Conservation (phyloP, 2,113 vertebrate species). For the Chionomys nivalis region DNA sequence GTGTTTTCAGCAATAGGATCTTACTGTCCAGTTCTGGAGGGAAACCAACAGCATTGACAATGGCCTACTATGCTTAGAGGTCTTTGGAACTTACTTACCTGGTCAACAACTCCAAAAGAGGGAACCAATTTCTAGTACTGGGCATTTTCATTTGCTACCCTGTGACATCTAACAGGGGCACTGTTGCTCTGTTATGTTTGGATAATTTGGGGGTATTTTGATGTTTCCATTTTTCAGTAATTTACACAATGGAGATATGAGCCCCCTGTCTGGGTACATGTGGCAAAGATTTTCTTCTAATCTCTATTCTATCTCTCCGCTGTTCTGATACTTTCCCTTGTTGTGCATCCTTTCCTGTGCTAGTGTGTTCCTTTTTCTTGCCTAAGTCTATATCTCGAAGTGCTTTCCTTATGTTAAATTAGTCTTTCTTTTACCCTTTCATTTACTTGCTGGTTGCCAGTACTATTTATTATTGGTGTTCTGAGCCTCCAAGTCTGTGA, state of each 20-base stretch:
- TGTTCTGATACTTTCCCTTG: background rate
- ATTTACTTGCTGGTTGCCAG: background rate
- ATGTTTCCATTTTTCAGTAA: background rate
- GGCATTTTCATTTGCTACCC: background rate
- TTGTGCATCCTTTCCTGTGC: background rate
- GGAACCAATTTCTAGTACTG: background rate
- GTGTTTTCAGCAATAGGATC: background rate
- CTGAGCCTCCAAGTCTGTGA: background rate
- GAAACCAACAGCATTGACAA: background rate
- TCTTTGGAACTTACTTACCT: background rate
- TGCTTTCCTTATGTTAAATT: background rate
- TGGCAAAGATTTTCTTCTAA: background rate
- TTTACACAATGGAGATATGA: background rate
- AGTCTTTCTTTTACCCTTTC: background rate
- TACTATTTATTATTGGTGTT: background rate
- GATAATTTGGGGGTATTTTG: background rate
- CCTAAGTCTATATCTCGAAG: background rate
- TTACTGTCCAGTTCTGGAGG: background rate
- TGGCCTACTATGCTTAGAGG: background rate
- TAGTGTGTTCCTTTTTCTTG: background rate
- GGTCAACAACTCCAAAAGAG: background rate
- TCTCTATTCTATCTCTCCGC: background rate
- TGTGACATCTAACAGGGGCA: background rate
- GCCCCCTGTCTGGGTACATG: background rate
- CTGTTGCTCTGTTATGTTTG: background rate